These are phyloP conservation scores for Acipenser transmontanus DNA, from an alignment of 2,797 vertebrate species.

Conservation along the genomic window DNA sequence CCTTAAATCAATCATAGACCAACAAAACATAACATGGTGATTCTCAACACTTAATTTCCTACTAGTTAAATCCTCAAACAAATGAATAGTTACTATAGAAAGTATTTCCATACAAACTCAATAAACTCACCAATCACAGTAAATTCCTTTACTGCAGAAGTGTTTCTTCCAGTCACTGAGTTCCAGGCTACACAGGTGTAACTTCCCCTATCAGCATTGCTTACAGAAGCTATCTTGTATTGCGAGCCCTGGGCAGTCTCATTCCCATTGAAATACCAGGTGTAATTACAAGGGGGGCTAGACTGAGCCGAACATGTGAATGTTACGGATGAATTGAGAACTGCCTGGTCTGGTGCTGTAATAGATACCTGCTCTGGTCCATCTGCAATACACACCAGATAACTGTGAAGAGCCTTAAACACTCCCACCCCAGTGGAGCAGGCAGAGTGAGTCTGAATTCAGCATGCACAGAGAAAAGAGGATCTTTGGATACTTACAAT, in stretches of 20 bases:
- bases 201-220: constrained; percentile 12
- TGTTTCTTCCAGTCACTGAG: constrained; percentile 45
- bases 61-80: too few species aligned
- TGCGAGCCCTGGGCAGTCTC: not conserved
- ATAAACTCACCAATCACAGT: constrained; percentile 41
- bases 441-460: too few species aligned
- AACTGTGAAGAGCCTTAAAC: not conserved
- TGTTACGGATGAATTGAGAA: not conserved
- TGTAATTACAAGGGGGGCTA: constrained; percentile 40
- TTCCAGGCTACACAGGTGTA: constrained; percentile 56
- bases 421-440: too few species aligned
- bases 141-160: constrained; percentile 21
- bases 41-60: too few species aligned
- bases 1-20: too few species aligned
- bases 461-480: too few species aligned
- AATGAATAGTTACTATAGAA: too few species aligned
- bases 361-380: constrained; percentile 48
- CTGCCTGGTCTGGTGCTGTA: constrained; percentile 7
- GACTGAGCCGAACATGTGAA: constrained; percentile 45
- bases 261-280: constrained; percentile 37
- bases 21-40: too few species aligned
- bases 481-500: too few species aligned
- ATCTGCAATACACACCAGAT: constrained; percentile 36
- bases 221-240: not conserved
- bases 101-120: too few species aligned